These are phyloP conservation scores for Pristionchus arcanus DNA, from an alignment of 2,888 invertebrate genomes.

Conservation along the genomic window DNA sequence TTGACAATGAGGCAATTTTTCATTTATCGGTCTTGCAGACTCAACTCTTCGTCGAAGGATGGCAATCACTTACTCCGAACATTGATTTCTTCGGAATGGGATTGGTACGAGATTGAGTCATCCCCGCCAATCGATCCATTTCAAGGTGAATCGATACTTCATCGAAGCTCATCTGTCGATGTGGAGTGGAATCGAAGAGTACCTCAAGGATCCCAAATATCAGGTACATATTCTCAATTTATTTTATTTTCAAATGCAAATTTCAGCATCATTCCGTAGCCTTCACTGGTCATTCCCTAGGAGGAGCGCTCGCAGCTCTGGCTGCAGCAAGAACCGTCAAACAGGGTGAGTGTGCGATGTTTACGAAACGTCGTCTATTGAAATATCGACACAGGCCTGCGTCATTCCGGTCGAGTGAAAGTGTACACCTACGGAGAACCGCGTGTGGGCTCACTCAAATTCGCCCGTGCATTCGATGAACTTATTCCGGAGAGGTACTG, in stretches of 20 bases:
- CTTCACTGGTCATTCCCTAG: conserved; percentile 43
- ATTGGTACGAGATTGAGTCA: neutral
- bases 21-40: neutral
- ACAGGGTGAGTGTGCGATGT: conserved; percentile 22
- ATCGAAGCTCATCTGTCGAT: conserved; percentile 38
- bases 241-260: neutral
- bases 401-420: conserved; percentile 18
- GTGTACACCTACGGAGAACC: conserved; percentile 76
- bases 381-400: neutral
- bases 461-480: conserved; percentile 70
- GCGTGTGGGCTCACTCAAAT: conserved; percentile 71
- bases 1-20: neutral
- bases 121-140: neutral
- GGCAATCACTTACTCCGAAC: conserved; percentile 25
- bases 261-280: conserved; percentile 17
- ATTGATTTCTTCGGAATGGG: conserved; percentile 53
- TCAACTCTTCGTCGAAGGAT: conserved; percentile 43
- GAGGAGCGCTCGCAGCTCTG: conserved; percentile 37
- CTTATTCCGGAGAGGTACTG: conserved; percentile 67
- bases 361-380: neutral
- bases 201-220: conserved; percentile 44
- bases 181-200: conserved; percentile 45
- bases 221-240: neutral
- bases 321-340: conserved; percentile 52
- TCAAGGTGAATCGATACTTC: conserved; percentile 52